Evolutionary conservation across 2,888 invertebrate genomes (phyloP).

Genomic region (Idaea straminata): DNA sequence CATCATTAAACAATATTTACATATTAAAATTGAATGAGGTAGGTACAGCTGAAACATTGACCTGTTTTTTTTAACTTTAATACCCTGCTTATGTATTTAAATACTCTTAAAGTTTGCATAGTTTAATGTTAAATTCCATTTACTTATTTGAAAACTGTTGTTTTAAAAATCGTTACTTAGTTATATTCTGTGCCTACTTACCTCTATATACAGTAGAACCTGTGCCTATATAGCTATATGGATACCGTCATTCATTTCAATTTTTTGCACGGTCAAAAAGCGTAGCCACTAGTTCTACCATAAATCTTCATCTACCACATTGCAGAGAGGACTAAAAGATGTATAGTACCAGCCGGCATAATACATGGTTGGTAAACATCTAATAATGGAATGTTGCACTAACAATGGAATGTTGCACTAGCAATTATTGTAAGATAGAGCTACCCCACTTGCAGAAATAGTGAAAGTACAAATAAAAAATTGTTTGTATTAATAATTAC

Average conservation of each 20-base stretch:
- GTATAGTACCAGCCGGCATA: conserved; percentile 13
- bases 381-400: conserved; percentile 11
- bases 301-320: conserved; percentile 30
- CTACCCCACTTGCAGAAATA: neutral
- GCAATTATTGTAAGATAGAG: neutral
- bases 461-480: neutral
- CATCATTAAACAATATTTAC: too few species aligned
- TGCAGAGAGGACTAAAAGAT: conserved; percentile 20
- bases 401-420: conserved; percentile 5
- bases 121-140: too few species aligned
- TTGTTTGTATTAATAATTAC: too few species aligned
- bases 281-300: conserved; percentile 18
- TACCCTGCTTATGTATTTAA: too few species aligned
- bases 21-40: too few species aligned
- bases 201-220: neutral
- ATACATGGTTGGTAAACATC: conserved; percentile 11
- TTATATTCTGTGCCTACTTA: neutral
- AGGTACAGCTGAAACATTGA: too few species aligned
- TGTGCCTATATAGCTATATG: neutral
- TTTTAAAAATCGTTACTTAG: neutral
- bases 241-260: neutral
- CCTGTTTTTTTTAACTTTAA: too few species aligned
- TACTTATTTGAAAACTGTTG: too few species aligned
- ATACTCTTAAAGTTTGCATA: too few species aligned
- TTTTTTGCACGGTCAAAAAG: conserved; percentile 19